Base-by-base conservation (phyloP, 2,113 vertebrate species). In the Gadus macrocephalus region DNA sequence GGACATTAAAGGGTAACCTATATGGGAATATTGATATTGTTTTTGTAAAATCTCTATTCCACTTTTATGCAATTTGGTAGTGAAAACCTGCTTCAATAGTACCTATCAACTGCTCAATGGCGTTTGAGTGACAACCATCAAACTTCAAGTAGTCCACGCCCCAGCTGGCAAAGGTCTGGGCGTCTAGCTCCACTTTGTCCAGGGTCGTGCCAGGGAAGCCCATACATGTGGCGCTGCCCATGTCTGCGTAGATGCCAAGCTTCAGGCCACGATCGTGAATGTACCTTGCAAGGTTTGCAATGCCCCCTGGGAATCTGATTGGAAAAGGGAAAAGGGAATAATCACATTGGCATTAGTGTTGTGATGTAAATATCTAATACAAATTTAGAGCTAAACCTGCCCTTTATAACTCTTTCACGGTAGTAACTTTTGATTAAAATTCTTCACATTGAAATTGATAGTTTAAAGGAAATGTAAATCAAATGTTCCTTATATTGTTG, bases 101-200 rank as follows among this genome's bases (percentile, higher is more conserved):
- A 95, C 95, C 95, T 64, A 85, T 0, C 0, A 90, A 90, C 63
- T 93, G 92, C 1, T 92, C 85, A 2, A 76, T 9, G 2, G 64
- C 11, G 0, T 88, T 89, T 0, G 95, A 96, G 78, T 83, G 92
- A 72, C 95, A 97, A 1, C 94, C 94, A 2, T 97, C 95, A 78
- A 97, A 81, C 83, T 97, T 96, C 69, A 96, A 84, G 92, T 96
- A 95, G 88, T 96, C 95, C 53, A 97, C 90, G 3, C 86, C 93
- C 95, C 95, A 97, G 0, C 88, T 79, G 0, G 95, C 95, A n/a
- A 96, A 96, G 14, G 94, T 97, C 42, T 86, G 78, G 0, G 95
- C 95, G 0, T 96, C 95, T n/a, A 77, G 84, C 16, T 87, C n/a
- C 7, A 95, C 85, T 0, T 28, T 78, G 76, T 93, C 90, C 62